Base-by-base conservation (phyloP, 2,888 invertebrate genomes). In the Megastigmus dorsalis region DNA sequence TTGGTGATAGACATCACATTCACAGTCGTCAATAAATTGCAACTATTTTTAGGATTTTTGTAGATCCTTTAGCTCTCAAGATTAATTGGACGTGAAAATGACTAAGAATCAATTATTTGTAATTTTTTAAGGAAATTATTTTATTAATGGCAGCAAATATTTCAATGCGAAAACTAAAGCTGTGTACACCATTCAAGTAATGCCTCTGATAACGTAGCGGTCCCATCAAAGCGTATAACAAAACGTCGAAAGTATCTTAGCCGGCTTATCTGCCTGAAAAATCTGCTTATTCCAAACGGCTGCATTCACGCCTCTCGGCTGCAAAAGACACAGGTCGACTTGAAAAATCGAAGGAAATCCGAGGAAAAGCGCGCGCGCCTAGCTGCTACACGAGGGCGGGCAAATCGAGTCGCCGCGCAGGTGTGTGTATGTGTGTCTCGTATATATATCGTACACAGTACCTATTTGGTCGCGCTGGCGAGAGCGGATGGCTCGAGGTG, bases 401-500 rank as follows among this genome's bases (percentile, higher is more conserved):
- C n/a, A 15, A 41, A 43, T 33, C 43, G n/a, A 28, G 23, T 28
- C 23, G 43, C 26, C 43, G 30, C 9, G n/a, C 60, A 73, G 63
- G 52, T 74, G 69, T 63, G 70, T 74, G 50, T n/a, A n/a, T n/a
- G n/a, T n/a, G n/a, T n/a, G n/a, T n/a, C n/a, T n/a, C n/a, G n/a
- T n/a, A n/a, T n/a, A n/a, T n/a, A n/a, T n/a, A n/a, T n/a, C n/a
- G n/a, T n/a, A n/a, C n/a, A n/a, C n/a, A n/a, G n/a, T n/a, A n/a
- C n/a, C n/a, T n/a, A n/a, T n/a, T n/a, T n/a, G n/a, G n/a, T n/a
- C n/a, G n/a, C n/a, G n/a, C n/a, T n/a, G n/a, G n/a, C n/a, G n/a
- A n/a, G n/a, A n/a, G n/a, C n/a, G n/a, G n/a, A n/a, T 74, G 23
- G 41, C 50, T 50, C 43, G 30, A 74, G 33, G 57, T 57, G 57